Conservation (phyloP, 2,888 invertebrate species). For the Cancer borealis region DNA sequence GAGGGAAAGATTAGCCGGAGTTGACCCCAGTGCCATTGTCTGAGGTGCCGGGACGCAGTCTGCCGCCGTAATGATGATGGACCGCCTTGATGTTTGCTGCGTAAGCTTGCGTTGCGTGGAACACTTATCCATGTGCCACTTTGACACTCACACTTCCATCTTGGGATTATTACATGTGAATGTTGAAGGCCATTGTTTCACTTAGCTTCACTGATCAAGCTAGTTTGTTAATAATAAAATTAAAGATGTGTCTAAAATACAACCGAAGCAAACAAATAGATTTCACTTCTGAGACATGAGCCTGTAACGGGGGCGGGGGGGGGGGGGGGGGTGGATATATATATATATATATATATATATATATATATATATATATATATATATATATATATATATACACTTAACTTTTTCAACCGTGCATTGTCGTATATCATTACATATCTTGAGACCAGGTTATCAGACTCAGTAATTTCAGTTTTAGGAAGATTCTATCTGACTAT, state of each 20-base stretch:
- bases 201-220: background rate
- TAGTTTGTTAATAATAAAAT: background rate
- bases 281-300: background rate
- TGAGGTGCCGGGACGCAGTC: conserved; percentile 16
- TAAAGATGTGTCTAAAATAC: background rate
- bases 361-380: conserved; percentile 57
- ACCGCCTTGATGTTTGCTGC: conserved; percentile 18
- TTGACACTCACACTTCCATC: background rate
- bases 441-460: too few relatives aligned
- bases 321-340: too few relatives aligned
- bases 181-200: background rate
- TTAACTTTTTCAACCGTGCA: too few relatives aligned
- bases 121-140: background rate
- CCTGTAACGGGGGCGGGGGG: background rate
- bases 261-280: background rate
- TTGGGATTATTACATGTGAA: background rate
- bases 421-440: too few relatives aligned
- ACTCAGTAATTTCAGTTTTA: background rate
- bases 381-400: background rate
- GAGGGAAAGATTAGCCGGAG: conserved; percentile 35
- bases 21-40: conserved; percentile 48
- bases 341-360: conserved; percentile 43
- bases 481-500: background rate
- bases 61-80: conserved; percentile 9
- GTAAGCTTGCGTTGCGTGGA: conserved; percentile 8